Percentiles rank a stretch among this genome's conserved stretches.
These are phyloP conservation scores for Caenorhabditis wallacei DNA, from an alignment of 2,888 invertebrate species.

Conservation along the genomic window DNA sequence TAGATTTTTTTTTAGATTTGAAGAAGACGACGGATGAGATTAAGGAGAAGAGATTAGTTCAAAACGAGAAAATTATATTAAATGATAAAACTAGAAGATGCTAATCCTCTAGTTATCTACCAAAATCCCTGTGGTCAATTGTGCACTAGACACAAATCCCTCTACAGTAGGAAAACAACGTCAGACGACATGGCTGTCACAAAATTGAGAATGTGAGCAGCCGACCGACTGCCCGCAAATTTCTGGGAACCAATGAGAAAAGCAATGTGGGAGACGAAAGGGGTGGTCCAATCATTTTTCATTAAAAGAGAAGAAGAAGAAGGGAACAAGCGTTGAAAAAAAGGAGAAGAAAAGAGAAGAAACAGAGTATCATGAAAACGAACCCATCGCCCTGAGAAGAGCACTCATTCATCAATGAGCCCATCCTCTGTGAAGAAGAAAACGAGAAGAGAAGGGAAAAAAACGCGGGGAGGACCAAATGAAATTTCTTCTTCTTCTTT, in stretches of 20 bases:
- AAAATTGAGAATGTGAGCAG: background rate
- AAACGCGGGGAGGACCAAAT: background rate
- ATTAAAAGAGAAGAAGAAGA: background rate
- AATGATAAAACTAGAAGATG: background rate
- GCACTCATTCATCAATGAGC: background rate
- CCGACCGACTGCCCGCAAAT: no score
- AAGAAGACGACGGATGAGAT: background rate
- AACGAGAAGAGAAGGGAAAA: background rate
- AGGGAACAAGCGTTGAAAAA: background rate
- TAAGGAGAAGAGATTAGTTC: background rate
- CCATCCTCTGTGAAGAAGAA: background rate
- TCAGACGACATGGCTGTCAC: no score
- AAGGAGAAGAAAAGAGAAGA: background rate
- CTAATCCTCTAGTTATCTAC: background rate
- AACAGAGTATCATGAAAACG: conserved; percentile 8
- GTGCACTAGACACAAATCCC: no score
- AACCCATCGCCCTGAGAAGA: conserved; percentile 10
- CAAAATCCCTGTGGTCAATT: background rate
- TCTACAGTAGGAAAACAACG: background rate
- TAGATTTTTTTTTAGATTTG: background rate
- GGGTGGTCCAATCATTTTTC: conserved; percentile 5
- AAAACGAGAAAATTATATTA: background rate
- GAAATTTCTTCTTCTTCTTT: conserved; percentile 5
- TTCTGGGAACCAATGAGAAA: background rate
- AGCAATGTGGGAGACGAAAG: background rate